A percentile compares a stretch with the other conserved stretches of the same genome.
phyloP scores from a whole-genome alignment of 2,888 invertebrate species.

The Cheiracanthium punctorium region DNA sequence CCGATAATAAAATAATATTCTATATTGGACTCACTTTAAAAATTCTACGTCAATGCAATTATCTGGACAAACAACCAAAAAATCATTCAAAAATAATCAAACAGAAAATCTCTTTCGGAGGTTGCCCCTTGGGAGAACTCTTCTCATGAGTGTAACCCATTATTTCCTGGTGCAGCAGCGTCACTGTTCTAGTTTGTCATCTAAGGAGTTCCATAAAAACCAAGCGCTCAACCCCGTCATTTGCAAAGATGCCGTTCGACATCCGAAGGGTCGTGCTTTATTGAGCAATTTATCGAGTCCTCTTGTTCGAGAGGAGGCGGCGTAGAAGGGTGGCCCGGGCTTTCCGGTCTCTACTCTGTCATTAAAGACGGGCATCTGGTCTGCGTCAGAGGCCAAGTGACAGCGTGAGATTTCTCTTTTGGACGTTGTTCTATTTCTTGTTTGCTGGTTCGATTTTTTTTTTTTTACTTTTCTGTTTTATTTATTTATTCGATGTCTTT shows the following conservation, averaged over 20 bases:
- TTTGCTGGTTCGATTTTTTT: background rate
- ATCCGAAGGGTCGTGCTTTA: constrained; percentile 10
- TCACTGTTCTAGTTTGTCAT: constrained; percentile 3
- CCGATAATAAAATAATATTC: no score
- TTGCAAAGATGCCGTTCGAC: constrained; percentile 12
- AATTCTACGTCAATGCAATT: no score
- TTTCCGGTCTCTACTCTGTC: constrained; percentile 63
- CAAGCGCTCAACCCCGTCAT: background rate
- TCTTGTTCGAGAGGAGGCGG: background rate
- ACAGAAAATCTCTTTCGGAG: no score
- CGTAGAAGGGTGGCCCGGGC: constrained; percentile 20
- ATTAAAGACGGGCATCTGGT: constrained; percentile 64
- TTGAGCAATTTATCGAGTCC: constrained; percentile 17
- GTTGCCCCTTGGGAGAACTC: no score
- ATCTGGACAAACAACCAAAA: no score
- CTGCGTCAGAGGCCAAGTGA: constrained; percentile 47
- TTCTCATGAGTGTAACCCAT: background rate
- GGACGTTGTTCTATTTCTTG: background rate
- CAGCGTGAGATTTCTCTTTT: constrained; percentile 57
- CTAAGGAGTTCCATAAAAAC: background rate
- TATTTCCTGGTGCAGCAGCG: background rate
- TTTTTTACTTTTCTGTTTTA: constrained; percentile 13
- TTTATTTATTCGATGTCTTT: constrained; percentile 26
- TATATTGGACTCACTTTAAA: no score
- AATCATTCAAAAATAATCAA: no score